These are phyloP conservation scores for Drosophila maculinotata DNA, from an alignment of 2,888 invertebrate species.

Conservation along the genomic window DNA sequence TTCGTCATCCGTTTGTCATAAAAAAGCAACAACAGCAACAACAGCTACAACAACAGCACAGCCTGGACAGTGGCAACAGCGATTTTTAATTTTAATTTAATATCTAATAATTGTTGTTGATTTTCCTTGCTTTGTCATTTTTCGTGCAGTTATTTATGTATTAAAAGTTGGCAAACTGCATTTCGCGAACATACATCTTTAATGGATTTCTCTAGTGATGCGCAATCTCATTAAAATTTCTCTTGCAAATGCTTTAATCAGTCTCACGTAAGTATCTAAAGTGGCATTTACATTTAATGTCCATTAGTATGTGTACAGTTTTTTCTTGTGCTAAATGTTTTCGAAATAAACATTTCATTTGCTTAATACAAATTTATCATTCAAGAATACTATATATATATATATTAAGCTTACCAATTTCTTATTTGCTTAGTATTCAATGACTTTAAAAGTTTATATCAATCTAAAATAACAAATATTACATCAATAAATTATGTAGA, in stretches of 20 bases:
- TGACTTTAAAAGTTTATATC: neutral
- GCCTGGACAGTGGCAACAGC: conserved; percentile 36
- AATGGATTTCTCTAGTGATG: conserved; percentile 73
- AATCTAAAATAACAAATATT: too few relatives aligned
- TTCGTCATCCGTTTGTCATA: conserved; percentile 82
- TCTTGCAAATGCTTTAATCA: conserved; percentile 43
- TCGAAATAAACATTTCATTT: neutral
- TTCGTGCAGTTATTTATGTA: conserved; percentile 64
- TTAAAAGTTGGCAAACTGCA: conserved; percentile 64
- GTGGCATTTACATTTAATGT: conserved; percentile 6
- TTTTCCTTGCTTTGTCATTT: conserved; percentile 44
- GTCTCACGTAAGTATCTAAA: conserved; percentile 38
- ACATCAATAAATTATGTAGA: too few relatives aligned
- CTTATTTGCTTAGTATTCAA: neutral
- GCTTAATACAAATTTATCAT: neutral
- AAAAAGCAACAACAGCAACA: conserved; percentile 55
- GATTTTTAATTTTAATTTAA: conserved; percentile 75
- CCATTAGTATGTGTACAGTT: conserved; percentile 2
- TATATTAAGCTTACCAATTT: too few relatives aligned
- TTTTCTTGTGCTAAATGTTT: neutral
- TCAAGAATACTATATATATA: too few relatives aligned
- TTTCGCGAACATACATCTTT: conserved; percentile 48
- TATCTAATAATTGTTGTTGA: conserved; percentile 75
- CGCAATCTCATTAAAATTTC: conserved; percentile 34
- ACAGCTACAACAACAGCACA: conserved; percentile 12